Percentiles rank a stretch among this genome's conserved stretches.
Evolutionary conservation across 2,888 invertebrate genomes (phyloP).

Genomic region (Crossocerus cetratus): DNA sequence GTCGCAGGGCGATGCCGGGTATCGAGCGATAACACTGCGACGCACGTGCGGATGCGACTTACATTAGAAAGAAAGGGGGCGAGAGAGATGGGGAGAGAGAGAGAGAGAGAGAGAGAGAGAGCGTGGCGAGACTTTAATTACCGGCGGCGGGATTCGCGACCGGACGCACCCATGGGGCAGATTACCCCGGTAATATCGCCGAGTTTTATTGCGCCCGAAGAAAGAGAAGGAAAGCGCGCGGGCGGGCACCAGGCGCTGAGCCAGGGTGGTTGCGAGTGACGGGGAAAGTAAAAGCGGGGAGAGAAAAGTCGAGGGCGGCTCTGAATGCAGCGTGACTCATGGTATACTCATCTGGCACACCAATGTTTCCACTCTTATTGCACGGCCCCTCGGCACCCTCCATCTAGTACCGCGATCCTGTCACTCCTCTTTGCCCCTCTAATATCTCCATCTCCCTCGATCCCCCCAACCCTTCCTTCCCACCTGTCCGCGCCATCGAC

Average conservation of each 20-base stretch:
- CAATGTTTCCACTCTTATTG: slow-evolving; percentile 62
- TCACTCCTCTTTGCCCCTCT: slow-evolving; percentile 33
- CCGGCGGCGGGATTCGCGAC: slow-evolving; percentile 55
- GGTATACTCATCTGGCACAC: slow-evolving; percentile 59
- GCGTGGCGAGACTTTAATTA: slow-evolving; percentile 56
- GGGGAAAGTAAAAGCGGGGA: slow-evolving; percentile 12
- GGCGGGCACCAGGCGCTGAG: too few species aligned
- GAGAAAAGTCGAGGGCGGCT: slow-evolving; percentile 46
- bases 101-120: background rate
- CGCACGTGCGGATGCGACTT: slow-evolving; percentile 23
- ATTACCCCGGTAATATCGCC: slow-evolving; percentile 64
- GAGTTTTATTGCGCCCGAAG: slow-evolving; percentile 56
- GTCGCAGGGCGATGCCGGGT: background rate
- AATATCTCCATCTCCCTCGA: slow-evolving; percentile 7
- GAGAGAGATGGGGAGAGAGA: background rate
- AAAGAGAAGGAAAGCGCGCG: too few species aligned
- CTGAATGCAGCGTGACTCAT: slow-evolving; percentile 60
- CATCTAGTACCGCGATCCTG: slow-evolving; percentile 11
- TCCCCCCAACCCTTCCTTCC: background rate
- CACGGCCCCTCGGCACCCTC: slow-evolving; percentile 36
- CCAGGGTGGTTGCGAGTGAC: too few species aligned
- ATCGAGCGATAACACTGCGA: slow-evolving; percentile 10
- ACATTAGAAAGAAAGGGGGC: slow-evolving; percentile 29
- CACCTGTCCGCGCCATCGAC: background rate
- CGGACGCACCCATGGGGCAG: slow-evolving; percentile 59